These are phyloP conservation scores for Anticlea derivata DNA, from an alignment of 2,888 invertebrate genomes.

Conservation along the genomic window DNA sequence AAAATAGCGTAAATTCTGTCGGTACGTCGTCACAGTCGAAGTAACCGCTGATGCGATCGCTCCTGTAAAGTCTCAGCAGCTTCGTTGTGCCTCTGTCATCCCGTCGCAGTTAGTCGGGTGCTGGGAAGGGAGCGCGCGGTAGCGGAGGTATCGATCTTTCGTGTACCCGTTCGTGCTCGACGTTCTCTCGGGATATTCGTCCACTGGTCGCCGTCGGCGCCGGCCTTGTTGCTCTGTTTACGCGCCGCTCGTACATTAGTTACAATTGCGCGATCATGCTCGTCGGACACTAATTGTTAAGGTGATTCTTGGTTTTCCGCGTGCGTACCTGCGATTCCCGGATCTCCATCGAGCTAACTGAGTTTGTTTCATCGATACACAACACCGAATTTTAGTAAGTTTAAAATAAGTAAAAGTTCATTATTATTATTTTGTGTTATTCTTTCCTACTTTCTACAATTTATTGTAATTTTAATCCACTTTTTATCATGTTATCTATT, in stretches of 20 bases:
- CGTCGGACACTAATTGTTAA: constrained; percentile 69
- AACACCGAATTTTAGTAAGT: constrained; percentile 51
- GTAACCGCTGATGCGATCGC: constrained; percentile 49
- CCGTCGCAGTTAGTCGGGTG: constrained; percentile 53
- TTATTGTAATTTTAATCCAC: constrained; percentile 21
- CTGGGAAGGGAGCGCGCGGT: constrained; percentile 70
- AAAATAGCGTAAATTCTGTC: constrained; percentile 57
- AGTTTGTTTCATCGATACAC: constrained; percentile 51
- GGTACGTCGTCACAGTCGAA: constrained; percentile 51
- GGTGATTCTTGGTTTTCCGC: constrained; percentile 57
- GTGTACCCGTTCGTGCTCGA: constrained; percentile 71
- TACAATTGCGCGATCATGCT: constrained; percentile 74
- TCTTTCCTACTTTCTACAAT: not conserved
- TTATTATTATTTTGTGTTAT: constrained; percentile 11
- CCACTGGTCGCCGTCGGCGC: constrained; percentile 79
- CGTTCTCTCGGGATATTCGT: constrained; percentile 78
- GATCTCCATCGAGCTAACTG: constrained; percentile 37
- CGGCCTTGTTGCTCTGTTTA: constrained; percentile 78
- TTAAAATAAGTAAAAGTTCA: constrained; percentile 19
- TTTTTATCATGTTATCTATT: constrained; percentile 12
- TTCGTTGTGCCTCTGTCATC: constrained; percentile 35
- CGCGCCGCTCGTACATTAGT: constrained; percentile 64
- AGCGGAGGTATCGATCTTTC: constrained; percentile 75
- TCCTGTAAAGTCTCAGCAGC: constrained; percentile 46
- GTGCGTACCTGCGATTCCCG: constrained; percentile 49